A percentile compares a stretch with the other conserved stretches of the same genome.
phyloP scores from a whole-genome alignment of 1,140 invertebrate species.

The Dendroctonus valens region DNA sequence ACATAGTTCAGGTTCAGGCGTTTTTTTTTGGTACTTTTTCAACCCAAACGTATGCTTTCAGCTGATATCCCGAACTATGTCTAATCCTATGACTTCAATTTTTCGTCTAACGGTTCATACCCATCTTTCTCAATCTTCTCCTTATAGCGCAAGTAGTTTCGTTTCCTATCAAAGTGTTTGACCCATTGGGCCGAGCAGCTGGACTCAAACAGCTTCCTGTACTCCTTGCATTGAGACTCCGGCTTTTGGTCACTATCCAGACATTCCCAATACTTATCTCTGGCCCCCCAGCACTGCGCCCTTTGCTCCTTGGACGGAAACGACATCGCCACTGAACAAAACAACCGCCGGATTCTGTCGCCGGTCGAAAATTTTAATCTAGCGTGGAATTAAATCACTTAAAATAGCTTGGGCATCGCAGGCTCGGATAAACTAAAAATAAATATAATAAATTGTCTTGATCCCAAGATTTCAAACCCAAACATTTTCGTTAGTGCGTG shows the following conservation, averaged over 20 bases:
- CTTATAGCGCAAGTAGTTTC: constrained; percentile 85
- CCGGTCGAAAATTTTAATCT: constrained; percentile 10
- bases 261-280: constrained; percentile 89
- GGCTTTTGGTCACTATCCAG: constrained; percentile 60
- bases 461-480: constrained; percentile 13
- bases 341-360: neutral
- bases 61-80: constrained; percentile 3
- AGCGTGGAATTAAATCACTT: constrained; percentile 6
- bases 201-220: constrained; percentile 77
- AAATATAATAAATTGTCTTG: constrained; percentile 34
- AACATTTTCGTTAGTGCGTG: constrained; percentile 12
- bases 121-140: constrained; percentile 82
- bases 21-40: neutral
- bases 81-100: constrained; percentile 20
- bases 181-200: constrained; percentile 88
- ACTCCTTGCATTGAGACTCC: constrained; percentile 61
- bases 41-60: neutral
- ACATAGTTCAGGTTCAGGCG: constrained; percentile 1
- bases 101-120: constrained; percentile 66
- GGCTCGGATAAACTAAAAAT: constrained; percentile 36
- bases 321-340: constrained; percentile 60
- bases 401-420: constrained; percentile 28
- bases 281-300: constrained; percentile 76
- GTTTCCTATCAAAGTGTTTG: constrained; percentile 89
- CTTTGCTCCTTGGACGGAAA: constrained; percentile 81